Base-by-base conservation (phyloP, 2,888 invertebrate genomes). In the Diogma glabrata region DNA sequence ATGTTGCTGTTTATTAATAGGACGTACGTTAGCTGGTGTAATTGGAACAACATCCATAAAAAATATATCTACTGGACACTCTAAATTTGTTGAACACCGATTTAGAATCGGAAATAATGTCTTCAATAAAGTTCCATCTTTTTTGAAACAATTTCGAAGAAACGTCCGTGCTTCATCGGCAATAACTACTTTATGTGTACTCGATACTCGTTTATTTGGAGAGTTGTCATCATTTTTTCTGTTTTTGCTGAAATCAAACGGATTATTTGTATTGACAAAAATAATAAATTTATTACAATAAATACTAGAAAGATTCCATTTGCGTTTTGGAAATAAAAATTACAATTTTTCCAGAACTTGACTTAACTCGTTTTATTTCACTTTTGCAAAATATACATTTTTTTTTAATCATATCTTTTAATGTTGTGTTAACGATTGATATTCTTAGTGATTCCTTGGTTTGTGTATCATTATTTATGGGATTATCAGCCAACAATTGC, bases 1-100 rank as follows among this genome's bases (percentile, higher is more conserved):
- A 72, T 90, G 86, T 62, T 94, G 93, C 17, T 82, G 65, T 5
- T 64, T 46, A 47, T 65, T 66, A 24, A 22, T 14, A 4, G 97
- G 97, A 58, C 99, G 75, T 9, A 87, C 83, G 63, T 82, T 83
- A 0, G 89, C 81, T 1, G 99, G 95, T 17, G 90, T 75, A 0
- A 99, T 94, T 4, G 88, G 81, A 17, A 99, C 64, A 0, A 82
- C 71, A 57, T 89, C 83, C 66, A 90, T 78, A 64, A 94, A 99
- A 65, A 97, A 87, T 51, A 85, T 66, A 69, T 97, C 90, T 1
- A 87, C 84, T 0, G 89, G 81, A 58, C 78, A 69, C 52, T 75
- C 70, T 0, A 63, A 58, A 2, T 71, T 67, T 1, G 22, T 33
- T 6, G 38, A 50, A 5, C 77, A 61, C 53, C 69, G 61, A 54